Evolutionary conservation across 2,888 invertebrate species (phyloP).

Genomic region (Machimus atricapillus): DNA sequence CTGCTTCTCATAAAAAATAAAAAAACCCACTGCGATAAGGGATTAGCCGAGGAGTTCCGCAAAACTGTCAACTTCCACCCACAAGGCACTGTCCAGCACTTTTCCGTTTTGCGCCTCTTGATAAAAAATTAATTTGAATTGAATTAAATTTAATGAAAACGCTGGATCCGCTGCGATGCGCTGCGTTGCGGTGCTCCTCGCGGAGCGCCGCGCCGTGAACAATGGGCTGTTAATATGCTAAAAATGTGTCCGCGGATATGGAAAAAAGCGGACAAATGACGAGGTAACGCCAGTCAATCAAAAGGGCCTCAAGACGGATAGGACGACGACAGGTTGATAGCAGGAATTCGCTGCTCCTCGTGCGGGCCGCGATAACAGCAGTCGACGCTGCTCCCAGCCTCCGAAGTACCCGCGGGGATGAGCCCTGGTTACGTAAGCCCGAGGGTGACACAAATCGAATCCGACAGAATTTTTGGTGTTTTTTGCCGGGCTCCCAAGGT

Average conservation of each 20-base stretch:
- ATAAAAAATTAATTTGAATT: not conserved
- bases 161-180: not conserved
- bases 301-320: slow-evolving; percentile 14
- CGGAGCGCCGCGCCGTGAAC: not conserved
- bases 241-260: not conserved
- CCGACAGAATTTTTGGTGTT: slow-evolving; percentile 44
- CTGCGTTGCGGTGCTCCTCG: not conserved
- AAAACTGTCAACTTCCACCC: not conserved
- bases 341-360: not conserved
- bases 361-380: slow-evolving; percentile 19
- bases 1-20: not conserved
- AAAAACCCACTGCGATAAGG: not conserved
- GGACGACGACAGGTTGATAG: slow-evolving; percentile 22
- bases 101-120: not conserved
- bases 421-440: slow-evolving; percentile 11
- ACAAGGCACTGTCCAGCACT: not conserved
- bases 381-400: not conserved
- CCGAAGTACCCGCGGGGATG: not conserved
- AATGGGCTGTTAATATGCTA: slow-evolving; percentile 10
- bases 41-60: not conserved
- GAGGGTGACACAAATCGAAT: slow-evolving; percentile 46
- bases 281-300: slow-evolving; percentile 35
- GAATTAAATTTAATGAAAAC: not conserved
- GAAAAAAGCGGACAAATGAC: slow-evolving; percentile 27
- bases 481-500: not conserved